phyloP scores from a whole-genome alignment of 2,797 vertebrate species.

The Oreochromis grahami region DNA sequence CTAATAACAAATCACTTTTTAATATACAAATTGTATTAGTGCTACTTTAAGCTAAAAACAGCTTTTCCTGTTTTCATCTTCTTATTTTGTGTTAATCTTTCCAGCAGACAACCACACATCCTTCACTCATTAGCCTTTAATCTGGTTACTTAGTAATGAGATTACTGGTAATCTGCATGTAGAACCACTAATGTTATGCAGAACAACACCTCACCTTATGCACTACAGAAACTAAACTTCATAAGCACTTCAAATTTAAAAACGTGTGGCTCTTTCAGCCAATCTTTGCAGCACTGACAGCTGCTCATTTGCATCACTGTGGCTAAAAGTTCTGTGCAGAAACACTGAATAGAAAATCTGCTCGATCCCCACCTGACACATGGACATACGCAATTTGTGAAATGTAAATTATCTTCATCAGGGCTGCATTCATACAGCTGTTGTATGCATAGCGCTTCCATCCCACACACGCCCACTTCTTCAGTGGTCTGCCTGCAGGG shows the following conservation, averaged over 20 bases:
- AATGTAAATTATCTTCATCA: not conserved
- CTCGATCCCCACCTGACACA: not conserved
- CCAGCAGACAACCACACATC: not conserved
- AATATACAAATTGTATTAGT: not conserved
- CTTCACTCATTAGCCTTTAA: not conserved
- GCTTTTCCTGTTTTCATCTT: not conserved
- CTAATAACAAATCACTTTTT: not conserved
- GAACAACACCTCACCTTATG: not conserved
- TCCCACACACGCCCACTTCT: constrained; percentile 42
- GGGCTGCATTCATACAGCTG: constrained; percentile 17
- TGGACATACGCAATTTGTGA: not conserved
- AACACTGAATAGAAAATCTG: not conserved
- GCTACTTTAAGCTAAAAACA: not conserved
- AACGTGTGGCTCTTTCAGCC: not conserved
- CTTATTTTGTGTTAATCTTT: not conserved
- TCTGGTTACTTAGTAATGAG: not conserved
- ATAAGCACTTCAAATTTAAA: not conserved
- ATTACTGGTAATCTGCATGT: not conserved
- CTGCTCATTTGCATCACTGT: constrained; percentile 7
- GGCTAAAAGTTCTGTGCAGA: not conserved
- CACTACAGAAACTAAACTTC: not conserved
- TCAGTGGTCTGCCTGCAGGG: constrained; percentile 1
- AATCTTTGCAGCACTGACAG: not conserved
- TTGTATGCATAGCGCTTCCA: constrained; percentile 6
- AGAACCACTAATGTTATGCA: not conserved